These are phyloP conservation scores for Lethrus apterus DNA, from an alignment of 1,140 invertebrate species.

Conservation along the genomic window DNA sequence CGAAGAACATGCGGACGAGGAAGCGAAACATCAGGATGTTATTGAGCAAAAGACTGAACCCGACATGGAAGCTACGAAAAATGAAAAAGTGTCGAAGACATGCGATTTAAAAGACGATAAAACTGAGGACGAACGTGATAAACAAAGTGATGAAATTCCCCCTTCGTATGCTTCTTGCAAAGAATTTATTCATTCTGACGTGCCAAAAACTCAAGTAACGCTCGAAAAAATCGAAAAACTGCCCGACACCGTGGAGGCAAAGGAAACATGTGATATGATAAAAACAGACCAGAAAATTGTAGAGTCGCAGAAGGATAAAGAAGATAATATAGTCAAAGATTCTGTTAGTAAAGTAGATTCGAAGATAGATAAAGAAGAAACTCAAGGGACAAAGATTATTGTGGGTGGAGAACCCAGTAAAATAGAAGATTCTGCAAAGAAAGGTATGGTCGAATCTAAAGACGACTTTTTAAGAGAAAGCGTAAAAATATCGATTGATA, in stretches of 20 bases:
- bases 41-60: no score
- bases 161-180: slow-evolving; percentile 4
- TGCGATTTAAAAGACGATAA: neutral
- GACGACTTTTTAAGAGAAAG: no score
- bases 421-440: no score
- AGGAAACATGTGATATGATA: slow-evolving; percentile 3
- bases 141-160: slow-evolving; percentile 9
- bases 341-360: no score
- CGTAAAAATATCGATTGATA: no score
- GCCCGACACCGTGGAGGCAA: neutral
- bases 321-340: slow-evolving; percentile 18
- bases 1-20: no score
- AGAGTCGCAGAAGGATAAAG: slow-evolving; percentile 5
- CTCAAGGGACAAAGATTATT: no score
- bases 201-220: neutral
- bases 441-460: no score
- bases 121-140: neutral
- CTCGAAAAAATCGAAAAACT: slow-evolving; percentile 4
- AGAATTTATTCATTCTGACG: slow-evolving; percentile 11
- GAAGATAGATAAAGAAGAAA: no score
- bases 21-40: no score
- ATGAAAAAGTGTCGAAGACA: neutral
- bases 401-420: no score
- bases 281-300: no score
- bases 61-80: neutral